phyloP scores from a whole-genome alignment of 2,888 invertebrate species.

The Glyphotaelius pellucidus region DNA sequence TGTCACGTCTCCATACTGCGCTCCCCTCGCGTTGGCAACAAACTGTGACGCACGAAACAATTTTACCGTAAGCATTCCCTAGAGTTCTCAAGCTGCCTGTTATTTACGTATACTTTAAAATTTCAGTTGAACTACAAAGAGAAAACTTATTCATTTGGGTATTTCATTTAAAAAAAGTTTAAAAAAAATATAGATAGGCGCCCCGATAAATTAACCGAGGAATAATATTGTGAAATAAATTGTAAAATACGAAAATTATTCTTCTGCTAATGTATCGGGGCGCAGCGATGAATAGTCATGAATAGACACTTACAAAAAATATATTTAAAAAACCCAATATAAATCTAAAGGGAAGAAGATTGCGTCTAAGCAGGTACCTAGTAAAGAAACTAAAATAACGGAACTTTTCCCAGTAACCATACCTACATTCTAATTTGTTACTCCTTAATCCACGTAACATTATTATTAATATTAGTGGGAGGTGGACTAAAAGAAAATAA shows the following conservation, averaged over 20 bases:
- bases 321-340: neutral
- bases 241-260: too few relatives aligned
- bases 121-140: neutral
- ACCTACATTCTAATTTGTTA: too few relatives aligned
- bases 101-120: neutral
- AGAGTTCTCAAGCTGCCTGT: neutral
- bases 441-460: too few relatives aligned
- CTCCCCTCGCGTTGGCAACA: neutral
- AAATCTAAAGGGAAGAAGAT: neutral
- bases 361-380: neutral
- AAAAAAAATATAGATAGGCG: too few relatives aligned
- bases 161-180: neutral
- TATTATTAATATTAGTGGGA: too few relatives aligned
- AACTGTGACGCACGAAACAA: neutral
- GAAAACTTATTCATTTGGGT: neutral
- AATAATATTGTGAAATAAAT: too few relatives aligned
- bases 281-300: too few relatives aligned
- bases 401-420: neutral
- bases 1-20: conserved; percentile 51
- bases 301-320: too few relatives aligned
- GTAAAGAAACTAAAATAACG: neutral
- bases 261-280: too few relatives aligned
- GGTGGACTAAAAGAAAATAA: too few relatives aligned
- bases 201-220: too few relatives aligned
- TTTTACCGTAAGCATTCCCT: neutral